Base-by-base conservation (phyloP, 2,113 vertebrate genomes). In the Muntiacus reevesi region DNA sequence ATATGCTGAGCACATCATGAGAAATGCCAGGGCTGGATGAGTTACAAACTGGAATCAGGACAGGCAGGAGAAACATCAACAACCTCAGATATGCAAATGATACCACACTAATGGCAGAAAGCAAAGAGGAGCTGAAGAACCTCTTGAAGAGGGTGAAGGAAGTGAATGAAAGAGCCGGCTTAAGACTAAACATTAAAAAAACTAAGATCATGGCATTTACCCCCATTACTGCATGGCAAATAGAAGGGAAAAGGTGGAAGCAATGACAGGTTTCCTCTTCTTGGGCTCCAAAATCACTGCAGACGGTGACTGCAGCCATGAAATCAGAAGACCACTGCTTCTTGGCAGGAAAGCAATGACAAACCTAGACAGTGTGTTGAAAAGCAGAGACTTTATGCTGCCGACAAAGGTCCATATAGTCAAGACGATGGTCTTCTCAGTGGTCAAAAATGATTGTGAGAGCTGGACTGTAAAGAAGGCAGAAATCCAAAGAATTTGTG, bases 1-100 rank as follows among this genome's bases (percentile, higher is more conserved):
- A 40, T 40, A 23, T 0, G 0, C 36, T 74, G 67, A 74, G 67
- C 36, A 74, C 21, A 74, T 74, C 67, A 40, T 0, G 0, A 40
- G 67, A 74, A 74, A 74, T 74, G 10, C 36, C 36, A 74, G 67
- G 67, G 67, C 21, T 74, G n/a, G 67, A 40, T 74, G n/a, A 74
- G 19, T 21, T 40, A 74, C 67, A 40, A 40, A 19, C 67, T 74
- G 67, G 67, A 74, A 40, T 74, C 36, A 74, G 67, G n/a, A 40
- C 67, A 74, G 21, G 21, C n/a, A 74, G 11, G 36, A 74, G 67
- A 74, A 74, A 40, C 10, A 74, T 40, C n/a, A 74, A 25, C 5
- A 23, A 40, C 67, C 10, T 74, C 36, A 74, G 67, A 25, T 23
- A 74, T 25, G 67, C 67, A 74, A 40, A 40, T 74, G 67, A 74